Base-by-base conservation (phyloP, 2,888 invertebrate genomes). In the Sphaeridia pumilis region DNA sequence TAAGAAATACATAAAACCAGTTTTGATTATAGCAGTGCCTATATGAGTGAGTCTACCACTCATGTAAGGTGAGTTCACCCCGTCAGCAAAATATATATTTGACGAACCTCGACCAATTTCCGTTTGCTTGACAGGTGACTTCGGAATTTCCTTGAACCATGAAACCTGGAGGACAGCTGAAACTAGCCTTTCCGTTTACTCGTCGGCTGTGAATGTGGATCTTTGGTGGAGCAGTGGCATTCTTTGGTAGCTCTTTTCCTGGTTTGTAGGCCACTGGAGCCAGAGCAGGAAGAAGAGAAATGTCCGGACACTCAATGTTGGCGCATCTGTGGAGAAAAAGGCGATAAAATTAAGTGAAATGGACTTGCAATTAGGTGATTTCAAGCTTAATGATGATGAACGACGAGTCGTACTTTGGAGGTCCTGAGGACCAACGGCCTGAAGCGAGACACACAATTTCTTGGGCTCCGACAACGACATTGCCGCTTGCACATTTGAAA, bases 101-200 rank as follows among this genome's bases (percentile, higher is more conserved):
- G n/a, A n/a, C n/a, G n/a, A n/a, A n/a, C 74, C 42, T 45, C 0
- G 84, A 82, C 87, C 87, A 87, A 68, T 84, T 83, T 1, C 85
- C 87, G 45, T 78, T 47, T 17, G 52, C 10, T 24, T 55, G 55
- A 25, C 61, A 61, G 1, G 36, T 48, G 25, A 57, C 56, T 14
- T 54, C 57, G 14, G 54, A 22, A 0, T 83, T 77, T 0, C 87
- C 87, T 26, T 79, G 74, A 47, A 87, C 75, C 38, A 84, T 84
- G 74, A 79, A 86, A 21, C 87, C 86, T 12, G 81, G 76, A 1
- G 82, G 76, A 67, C 87, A 87, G 43, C 80, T 82, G 76, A 87
- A 87, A 41, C 83, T 81, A 1, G 85, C 85, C 22, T 83, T 75
- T 0, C 86, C 86, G 2, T 86, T 86, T 41, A 88, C 86, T 57